These are phyloP conservation scores for Dynastes tityus DNA, from an alignment of 2,888 invertebrate species.

Conservation along the genomic window DNA sequence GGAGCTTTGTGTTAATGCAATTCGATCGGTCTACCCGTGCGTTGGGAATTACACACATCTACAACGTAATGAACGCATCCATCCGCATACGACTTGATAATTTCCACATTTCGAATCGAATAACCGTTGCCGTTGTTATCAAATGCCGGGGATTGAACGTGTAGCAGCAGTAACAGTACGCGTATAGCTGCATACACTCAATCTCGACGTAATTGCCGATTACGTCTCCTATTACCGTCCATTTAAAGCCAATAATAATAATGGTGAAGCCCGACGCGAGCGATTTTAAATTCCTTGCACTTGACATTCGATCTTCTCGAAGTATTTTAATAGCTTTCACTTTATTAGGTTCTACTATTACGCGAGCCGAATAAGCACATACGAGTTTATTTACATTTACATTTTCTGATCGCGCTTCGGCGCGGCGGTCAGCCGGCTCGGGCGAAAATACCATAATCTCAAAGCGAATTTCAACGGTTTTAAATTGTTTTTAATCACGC, in stretches of 20 bases:
- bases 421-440: not conserved
- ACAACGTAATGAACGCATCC: not conserved
- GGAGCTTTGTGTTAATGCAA: not conserved
- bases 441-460: conserved; percentile 5
- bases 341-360: conserved; percentile 32
- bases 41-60: not conserved
- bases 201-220: conserved; percentile 25
- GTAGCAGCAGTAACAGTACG: no score
- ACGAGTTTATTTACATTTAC: conserved; percentile 22
- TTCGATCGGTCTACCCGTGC: not conserved
- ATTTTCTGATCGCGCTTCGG: conserved; percentile 1
- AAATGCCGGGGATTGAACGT: conserved; percentile 4
- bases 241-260: conserved; percentile 40
- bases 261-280: conserved; percentile 3
- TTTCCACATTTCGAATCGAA: conserved; percentile 7
- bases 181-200: conserved; percentile 10
- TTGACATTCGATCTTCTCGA: conserved; percentile 41
- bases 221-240: conserved; percentile 32
- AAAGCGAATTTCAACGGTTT: conserved; percentile 26
- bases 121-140: conserved; percentile 28
- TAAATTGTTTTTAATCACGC: conserved; percentile 34
- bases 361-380: conserved; percentile 19
- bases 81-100: conserved; percentile 17
- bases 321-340: conserved; percentile 46
- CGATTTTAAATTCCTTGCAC: conserved; percentile 36